Evolutionary conservation across 2,797 vertebrate species (phyloP), one percentile per base, ranked within the genome.

Genomic region (Pteropus rufus): DNA sequence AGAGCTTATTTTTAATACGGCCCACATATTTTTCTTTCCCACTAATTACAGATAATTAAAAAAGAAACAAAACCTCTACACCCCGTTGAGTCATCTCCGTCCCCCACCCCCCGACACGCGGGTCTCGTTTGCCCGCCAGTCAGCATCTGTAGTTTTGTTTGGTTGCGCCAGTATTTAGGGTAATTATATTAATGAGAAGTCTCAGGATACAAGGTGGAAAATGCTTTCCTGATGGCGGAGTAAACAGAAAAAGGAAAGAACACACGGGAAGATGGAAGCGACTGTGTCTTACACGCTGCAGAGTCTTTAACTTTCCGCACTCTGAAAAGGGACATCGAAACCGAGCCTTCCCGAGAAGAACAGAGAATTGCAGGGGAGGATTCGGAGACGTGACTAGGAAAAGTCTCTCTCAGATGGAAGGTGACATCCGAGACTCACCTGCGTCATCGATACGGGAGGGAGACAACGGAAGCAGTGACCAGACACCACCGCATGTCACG

Each of bases 1-100:
- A 65, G 21, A 87, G 85, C 88, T 89, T 86, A 83, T 92, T 96
- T 96, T 97, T 94, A 92, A 97, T 80, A 83, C 5, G 73, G 67
- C 73, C 79, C 58, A 76, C 82, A 18, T 89, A 92, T 90, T 91
- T 15, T 94, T 73, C 90, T 94, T 79, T 85, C 72, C 41, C 76
- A 64, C 82, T 96, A 96, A 97, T 97, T 93, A 93, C 69, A 86
- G 95, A 93, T 89, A 70, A 94, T 93, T 69, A 0, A 2, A 9
- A 12, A 14, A 44, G 29, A 77, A 19, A 21, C n/a, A 18, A 44
- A 41, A 5, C 31, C 67, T 12, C 65, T 77, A 0, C 29, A 12
- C 69, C 34, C 79, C 60, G 70, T 6, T 5, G 67, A 82, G 12
- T 16, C 62, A 4, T 16, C n/a, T 4, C 4, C n/a, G 5, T 36